Conservation (phyloP, 2,113 vertebrate species). For the Zosterops lateralis region DNA sequence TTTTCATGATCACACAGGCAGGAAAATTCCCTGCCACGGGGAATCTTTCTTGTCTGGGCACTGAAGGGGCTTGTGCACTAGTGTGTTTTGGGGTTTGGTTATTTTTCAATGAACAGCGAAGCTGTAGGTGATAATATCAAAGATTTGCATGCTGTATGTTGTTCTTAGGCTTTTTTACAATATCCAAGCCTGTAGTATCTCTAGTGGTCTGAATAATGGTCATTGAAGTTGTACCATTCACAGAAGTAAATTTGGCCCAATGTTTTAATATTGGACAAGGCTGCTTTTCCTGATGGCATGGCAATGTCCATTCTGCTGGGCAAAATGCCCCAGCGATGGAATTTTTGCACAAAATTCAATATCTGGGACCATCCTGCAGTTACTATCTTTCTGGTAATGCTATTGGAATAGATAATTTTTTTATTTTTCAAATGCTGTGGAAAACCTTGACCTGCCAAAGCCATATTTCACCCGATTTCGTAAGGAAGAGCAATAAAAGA, state of each 20-base stretch:
- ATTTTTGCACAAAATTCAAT: not conserved
- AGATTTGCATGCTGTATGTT: not conserved
- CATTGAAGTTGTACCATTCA: not conserved
- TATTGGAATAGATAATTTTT: not conserved
- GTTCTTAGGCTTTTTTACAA: not conserved
- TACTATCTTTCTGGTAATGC: not conserved
- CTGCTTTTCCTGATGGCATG: not conserved
- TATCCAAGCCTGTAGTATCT: not conserved
- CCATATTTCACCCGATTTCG: not conserved
- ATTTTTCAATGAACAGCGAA: not conserved
- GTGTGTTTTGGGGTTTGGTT: not conserved
- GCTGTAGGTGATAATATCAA: not conserved
- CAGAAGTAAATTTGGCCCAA: not conserved
- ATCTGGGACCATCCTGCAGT: not conserved
- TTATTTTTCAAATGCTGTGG: not conserved
- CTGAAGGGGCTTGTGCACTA: not conserved
- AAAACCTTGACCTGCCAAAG: slow-evolving; percentile 5
- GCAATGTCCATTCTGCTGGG: not conserved
- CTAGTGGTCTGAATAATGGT: not conserved
- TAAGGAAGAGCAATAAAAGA: slow-evolving; percentile 46
- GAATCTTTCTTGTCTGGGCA: not conserved
- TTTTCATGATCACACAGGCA: not conserved
- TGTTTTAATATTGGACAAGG: not conserved
- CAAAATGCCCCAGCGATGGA: not conserved
- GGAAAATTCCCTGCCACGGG: not conserved